Base-by-base conservation (phyloP, 1,140 invertebrate genomes). In the Wiebesia pumilae region DNA sequence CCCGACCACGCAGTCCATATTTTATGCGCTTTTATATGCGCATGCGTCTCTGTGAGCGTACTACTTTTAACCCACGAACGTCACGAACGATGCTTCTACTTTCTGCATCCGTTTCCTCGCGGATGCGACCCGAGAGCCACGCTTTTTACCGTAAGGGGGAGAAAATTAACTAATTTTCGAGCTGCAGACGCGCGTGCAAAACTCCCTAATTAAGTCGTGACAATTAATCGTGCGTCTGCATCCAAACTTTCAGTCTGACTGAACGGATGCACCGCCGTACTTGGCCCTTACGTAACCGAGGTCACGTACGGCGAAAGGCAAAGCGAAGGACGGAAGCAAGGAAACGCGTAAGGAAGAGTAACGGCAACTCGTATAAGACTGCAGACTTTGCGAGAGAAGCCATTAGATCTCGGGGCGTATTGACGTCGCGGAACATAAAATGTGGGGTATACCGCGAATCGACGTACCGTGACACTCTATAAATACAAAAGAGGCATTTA, bases 401-500 rank as follows among this genome's bases (percentile, higher is more conserved):
- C 62, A n/a, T 67, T 62, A 62, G 58, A 62, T 54, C 78, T 38
- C 54, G 21, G n/a, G 16, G 27, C 73, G 58, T 82, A 80, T 83
- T 81, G 86, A 82, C 86, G 79, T 83, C 47, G 77, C 54, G 12
- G 65, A 19, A 51, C 38, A 79, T 58, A 67, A 81, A 65, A 78
- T 62, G 79, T 47, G 19, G 65, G 54, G 67, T 82, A 19, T 90
- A 89, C 87, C 82, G 69, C 88, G 88, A 90, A 90, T 85, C 77
- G 81, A 43, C 84, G 83, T 86, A 81, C 83, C 87, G 65, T 87
- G 86, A 88, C 71, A 81, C 86, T 89, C 90, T 91, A 91, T 91
- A 90, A 90, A 91, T 91, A 90, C 88, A 89, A 90, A 90, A 69
- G 80, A 67, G 62, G 83, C 89, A 89, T 90, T 90, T 89, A 90